Evolutionary conservation across 2,113 vertebrate species (phyloP), one percentile per base, ranked within the genome.

Genomic region (Callipepla californica): DNA sequence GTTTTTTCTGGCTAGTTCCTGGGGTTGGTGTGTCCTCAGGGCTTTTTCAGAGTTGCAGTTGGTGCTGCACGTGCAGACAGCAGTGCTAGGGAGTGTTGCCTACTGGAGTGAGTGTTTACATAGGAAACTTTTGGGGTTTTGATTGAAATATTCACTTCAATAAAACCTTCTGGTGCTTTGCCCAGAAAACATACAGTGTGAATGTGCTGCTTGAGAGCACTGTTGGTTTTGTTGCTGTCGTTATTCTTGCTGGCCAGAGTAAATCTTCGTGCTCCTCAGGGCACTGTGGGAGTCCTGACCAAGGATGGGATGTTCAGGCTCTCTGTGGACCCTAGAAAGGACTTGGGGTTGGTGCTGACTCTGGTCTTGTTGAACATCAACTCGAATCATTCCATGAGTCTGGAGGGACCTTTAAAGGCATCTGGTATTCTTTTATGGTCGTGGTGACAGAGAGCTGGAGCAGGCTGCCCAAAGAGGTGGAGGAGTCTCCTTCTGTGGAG

Each of bases 81-180:
- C 89, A 76, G 32, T 0, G 0, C 1, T 7, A 26, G 75, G 55
- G 74, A 40, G 38, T 92, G 58, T 23, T 74, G 75, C 75, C 2
- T 2, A 40, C 55, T 76, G 81, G 25, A 93, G 55, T 67, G 86
- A 16, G 70, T 70, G 79, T 91, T 95, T 91, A 87, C 89, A 67
- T 72, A 77, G 95, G 93, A 94, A 91, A 88, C 68, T 36, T 12
- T 53, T 26, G 59, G 89, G 61, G 65, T 44, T 93, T 89, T 7
- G 67, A 82, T 80, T 62, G 91, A 93, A 93, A 89, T 72, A 80
- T 86, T 88, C 9, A 0, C 74, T 65, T 81, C 70, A 47, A 53
- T 92, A 68, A 95, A 92, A 69, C 42, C 62, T 85, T 67, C 45
- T 3, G 0, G 44, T 89, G 70, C 61, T 83, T 67, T 65, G 72